Conservation (phyloP, 1,140 invertebrate genomes). For the Drosophila triauraria region DNA sequence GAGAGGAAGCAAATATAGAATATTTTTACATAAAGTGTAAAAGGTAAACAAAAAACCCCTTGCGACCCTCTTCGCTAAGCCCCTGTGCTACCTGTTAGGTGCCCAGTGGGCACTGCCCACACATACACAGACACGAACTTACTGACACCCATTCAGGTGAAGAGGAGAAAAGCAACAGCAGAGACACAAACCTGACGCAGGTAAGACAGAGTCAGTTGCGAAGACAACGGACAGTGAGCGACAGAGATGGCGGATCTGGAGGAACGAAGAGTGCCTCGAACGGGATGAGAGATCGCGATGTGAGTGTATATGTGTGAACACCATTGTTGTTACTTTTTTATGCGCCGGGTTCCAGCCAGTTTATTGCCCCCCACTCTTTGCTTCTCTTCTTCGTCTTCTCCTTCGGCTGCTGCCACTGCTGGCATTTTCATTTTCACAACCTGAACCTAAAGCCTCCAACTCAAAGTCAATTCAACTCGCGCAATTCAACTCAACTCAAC, state of each 20-base stretch:
- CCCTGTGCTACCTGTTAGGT: not conserved
- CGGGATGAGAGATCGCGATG: slow-evolving; percentile 8
- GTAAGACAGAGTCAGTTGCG: not conserved
- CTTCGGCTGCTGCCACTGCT: not conserved
- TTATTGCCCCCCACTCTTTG: slow-evolving; percentile 25
- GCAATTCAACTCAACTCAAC: slow-evolving; percentile 3
- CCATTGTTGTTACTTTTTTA: slow-evolving; percentile 22
- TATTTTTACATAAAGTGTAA: no score
- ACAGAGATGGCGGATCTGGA: not conserved
- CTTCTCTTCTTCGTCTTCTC: slow-evolving; percentile 8
- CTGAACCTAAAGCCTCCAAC: slow-evolving; percentile 12
- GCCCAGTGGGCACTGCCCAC: not conserved
- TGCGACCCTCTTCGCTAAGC: not conserved
- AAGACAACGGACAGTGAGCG: slow-evolving; percentile 1
- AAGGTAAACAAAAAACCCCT: not conserved
- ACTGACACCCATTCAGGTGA: not conserved
- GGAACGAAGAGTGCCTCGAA: slow-evolving; percentile 8
- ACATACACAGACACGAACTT: not conserved
- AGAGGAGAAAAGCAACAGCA: not conserved
- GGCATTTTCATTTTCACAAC: slow-evolving; percentile 24
- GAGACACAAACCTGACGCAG: not conserved
- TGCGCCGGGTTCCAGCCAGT: slow-evolving; percentile 23
- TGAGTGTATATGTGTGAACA: slow-evolving; percentile 1
- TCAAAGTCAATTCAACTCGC: slow-evolving; percentile 20
- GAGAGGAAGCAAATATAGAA: no score